Percentiles rank a stretch among this genome's conserved stretches.
phyloP scores from a whole-genome alignment of 2,797 vertebrate genomes.

The Capromys pilorides region DNA sequence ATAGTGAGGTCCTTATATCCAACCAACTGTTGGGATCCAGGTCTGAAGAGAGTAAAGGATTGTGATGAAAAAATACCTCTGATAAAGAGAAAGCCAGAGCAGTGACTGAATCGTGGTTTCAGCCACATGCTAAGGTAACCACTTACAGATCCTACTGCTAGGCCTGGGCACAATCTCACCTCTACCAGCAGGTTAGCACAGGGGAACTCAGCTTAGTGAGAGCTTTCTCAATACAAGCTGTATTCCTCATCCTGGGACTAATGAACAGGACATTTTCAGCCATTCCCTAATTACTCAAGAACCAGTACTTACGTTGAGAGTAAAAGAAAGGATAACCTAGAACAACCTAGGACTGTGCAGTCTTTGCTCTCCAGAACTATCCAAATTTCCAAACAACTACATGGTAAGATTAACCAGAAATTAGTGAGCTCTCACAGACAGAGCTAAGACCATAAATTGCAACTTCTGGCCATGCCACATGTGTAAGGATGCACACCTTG shows the following conservation, averaged over 20 bases:
- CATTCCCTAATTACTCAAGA: background rate
- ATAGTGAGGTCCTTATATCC: constrained; percentile 72
- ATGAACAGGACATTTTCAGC: background rate
- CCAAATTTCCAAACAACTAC: constrained; percentile 7
- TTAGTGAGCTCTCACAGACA: background rate
- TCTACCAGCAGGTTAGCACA: background rate
- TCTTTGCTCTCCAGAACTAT: background rate
- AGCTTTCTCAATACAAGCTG: background rate
- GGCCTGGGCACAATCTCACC: background rate
- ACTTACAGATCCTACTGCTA: background rate
- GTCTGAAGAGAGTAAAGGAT: background rate
- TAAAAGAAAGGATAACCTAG: background rate
- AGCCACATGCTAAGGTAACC: background rate
- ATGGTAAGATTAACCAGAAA: background rate
- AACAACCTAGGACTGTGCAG: background rate
- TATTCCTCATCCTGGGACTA: background rate
- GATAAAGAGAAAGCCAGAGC: constrained; percentile 12
- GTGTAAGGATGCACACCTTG: background rate
- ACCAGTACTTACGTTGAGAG: background rate
- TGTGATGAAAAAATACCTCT: background rate
- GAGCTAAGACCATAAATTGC: background rate
- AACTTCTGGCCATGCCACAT: no score
- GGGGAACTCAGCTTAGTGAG: background rate
- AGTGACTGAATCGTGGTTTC: background rate
- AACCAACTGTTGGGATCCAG: constrained; percentile 26